Evolutionary conservation across 2,888 invertebrate species (phyloP), one percentile per base, ranked within the genome.

Genomic region (Hecatera dysodea): DNA sequence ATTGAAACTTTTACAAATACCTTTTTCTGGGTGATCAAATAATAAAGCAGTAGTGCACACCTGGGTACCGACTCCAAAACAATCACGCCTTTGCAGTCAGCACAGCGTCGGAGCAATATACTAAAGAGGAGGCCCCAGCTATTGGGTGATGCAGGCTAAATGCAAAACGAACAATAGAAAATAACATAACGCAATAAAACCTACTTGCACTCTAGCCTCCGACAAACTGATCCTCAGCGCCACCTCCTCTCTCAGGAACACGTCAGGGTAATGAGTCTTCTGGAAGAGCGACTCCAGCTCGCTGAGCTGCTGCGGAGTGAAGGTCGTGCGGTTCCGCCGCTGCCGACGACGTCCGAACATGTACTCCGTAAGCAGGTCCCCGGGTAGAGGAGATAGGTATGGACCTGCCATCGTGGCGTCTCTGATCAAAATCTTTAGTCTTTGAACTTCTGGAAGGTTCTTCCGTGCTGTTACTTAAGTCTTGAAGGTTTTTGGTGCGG

Each of bases 251-350:
- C 99, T 97, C 68, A 98, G 93, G 88, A 97, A 97, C 29, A 99
- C 99, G 89, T 99, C 99, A 9, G 99, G 99, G 92, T 99, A 99
- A 89, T 99, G 99, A 0, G 99, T 99, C 93, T 98, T 98, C 92
- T 98, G 98, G 93, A 99, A 99, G 29, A 99, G 96, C 0, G 98
- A 97, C 91, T 99, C 99, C 87, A 99, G 93, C 89, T 99, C 98
- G 89, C 98, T 98, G 60, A 99, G 96, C 93, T 99, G 99, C 91
- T 99, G 98, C 1, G 99, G 98, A 39, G 98, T 99, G 92, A 99
- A 99, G 0, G 99, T 99, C 12, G 99, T 99, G 44, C 99, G 96
- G 93, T 99, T 99, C 75, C 99, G 97, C 74, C 99, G 97, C 96
- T 99, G 98, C 84, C 98, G 96, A 75, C 98, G 97, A 82, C 98